phyloP scores from a whole-genome alignment of 2,888 invertebrate species.

The Antitype chi region DNA sequence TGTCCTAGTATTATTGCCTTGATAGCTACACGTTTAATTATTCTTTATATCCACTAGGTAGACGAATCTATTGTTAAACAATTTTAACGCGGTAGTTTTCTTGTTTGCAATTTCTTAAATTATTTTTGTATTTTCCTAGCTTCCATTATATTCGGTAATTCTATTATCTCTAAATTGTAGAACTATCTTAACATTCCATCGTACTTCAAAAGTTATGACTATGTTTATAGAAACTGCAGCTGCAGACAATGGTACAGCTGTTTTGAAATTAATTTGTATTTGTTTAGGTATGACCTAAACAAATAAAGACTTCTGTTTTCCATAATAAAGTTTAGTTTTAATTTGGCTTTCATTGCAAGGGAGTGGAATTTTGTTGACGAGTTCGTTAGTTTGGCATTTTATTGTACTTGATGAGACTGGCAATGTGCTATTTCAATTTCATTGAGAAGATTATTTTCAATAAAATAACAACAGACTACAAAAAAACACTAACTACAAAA shows the following conservation, averaged over 20 bases:
- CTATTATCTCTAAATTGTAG: background rate
- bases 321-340: background rate
- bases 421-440: background rate
- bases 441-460: too few relatives aligned
- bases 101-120: too few relatives aligned
- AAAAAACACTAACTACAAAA: too few relatives aligned
- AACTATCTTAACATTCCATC: conserved; percentile 11
- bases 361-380: background rate
- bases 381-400: background rate
- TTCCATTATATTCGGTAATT: background rate
- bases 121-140: background rate
- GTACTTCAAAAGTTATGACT: background rate
- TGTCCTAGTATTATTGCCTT: too few relatives aligned
- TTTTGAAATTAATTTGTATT: conserved; percentile 16
- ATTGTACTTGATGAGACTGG: background rate
- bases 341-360: background rate
- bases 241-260: conserved; percentile 9
- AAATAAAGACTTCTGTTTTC: background rate
- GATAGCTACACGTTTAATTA: too few relatives aligned
- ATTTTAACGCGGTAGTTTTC: too few relatives aligned
- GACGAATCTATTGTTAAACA: too few relatives aligned
- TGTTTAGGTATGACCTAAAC: conserved; percentile 10
- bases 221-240: conserved; percentile 13
- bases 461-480: too few relatives aligned
- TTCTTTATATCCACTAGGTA: too few relatives aligned